Base-by-base conservation (phyloP, 2,113 vertebrate genomes). In the Ibidorhyncha struthersii region DNA sequence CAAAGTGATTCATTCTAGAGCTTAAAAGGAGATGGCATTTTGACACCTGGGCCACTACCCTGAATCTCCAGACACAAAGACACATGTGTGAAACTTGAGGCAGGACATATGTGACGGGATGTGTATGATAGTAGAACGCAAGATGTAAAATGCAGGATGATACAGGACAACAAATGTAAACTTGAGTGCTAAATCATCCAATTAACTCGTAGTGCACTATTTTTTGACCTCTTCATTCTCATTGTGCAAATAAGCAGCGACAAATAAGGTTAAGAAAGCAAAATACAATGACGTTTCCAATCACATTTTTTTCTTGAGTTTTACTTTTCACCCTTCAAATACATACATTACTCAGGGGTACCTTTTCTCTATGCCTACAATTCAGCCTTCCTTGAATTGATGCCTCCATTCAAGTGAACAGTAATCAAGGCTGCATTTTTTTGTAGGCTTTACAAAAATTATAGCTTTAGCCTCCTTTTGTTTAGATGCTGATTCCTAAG, bases 1-100 rank as follows among this genome's bases (percentile, higher is more conserved):
- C 81, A 71, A 81, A 91, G 62, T 63, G 73, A 97, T 91, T 96
- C 87, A 86, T 95, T 96, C 87, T 82, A 86, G 71, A 97, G 55
- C 53, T 91, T 56, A 72, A 74, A 86, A 71, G 73, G 22, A 90
- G 21, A 34, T 29, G 34, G 55, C n/a, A n/a, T 77, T 87, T 93
- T 93, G 91, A 82, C 87, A 86, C 69, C 61, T 92, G 62, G 58
- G 47, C 58, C 9, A 2, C 50, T 85, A 30, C 36, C 69, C 41
- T 49, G 73, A 65, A 72, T 91, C 43, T 94, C 83, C 56, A 91
- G 62, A 34, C 81, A 63, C 73, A 89, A 47, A 62, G 77, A 36
- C 32, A 58, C 25, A 27, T 0, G 0, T 6, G 6, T 71, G 70
- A 61, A 76, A 89, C 18, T 43, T 47, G 62, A 62, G 47, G n/a